These are phyloP conservation scores for Plusia festucae DNA, from an alignment of 2,888 invertebrate species.

Conservation along the genomic window DNA sequence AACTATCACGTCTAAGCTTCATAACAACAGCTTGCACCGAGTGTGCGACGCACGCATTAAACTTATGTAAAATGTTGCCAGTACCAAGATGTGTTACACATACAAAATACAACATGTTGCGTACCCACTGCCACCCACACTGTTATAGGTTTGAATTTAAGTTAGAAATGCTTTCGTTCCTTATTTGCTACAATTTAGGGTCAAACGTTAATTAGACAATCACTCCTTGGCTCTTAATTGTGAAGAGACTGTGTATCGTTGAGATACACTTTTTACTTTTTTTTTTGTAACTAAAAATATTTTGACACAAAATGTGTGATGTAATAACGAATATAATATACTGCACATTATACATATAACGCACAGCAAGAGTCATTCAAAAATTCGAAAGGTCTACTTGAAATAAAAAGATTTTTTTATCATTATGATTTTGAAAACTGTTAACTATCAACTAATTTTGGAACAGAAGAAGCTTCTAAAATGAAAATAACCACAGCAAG, in stretches of 20 bases:
- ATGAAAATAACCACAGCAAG: no score
- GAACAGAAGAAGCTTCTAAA: no score
- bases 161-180: constrained; percentile 20
- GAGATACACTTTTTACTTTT: no score
- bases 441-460: no score
- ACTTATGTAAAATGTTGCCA: constrained; percentile 44
- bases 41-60: constrained; percentile 45
- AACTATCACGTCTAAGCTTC: constrained; percentile 42
- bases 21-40: constrained; percentile 43
- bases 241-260: neutral
- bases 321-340: no score
- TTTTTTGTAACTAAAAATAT: neutral
- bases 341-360: no score
- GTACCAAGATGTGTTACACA: constrained; percentile 45
- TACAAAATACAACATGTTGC: constrained; percentile 28
- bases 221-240: neutral
- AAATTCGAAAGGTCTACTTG: no score
- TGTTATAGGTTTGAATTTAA: constrained; percentile 5
- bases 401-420: no score
- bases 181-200: neutral
- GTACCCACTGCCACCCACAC: constrained; percentile 29
- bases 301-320: no score
- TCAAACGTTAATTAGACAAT: neutral
- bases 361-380: no score
- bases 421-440: no score